Evolutionary conservation across 2,113 vertebrate genomes (phyloP).

Genomic region (Neogale vison): DNA sequence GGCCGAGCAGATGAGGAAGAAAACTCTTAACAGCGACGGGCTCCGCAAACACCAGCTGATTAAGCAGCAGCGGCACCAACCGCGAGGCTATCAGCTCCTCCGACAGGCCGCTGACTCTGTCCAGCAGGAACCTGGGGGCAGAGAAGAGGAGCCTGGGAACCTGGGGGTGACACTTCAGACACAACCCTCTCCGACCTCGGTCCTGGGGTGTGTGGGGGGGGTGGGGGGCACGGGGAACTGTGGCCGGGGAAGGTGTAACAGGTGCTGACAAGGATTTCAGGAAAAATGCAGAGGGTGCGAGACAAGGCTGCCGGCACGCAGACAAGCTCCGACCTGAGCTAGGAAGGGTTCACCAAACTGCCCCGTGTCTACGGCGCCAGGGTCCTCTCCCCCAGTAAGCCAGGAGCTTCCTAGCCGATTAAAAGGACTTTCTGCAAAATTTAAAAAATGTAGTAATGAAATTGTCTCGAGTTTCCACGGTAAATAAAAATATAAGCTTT

Average conservation of each 20-base stretch:
- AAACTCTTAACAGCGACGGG: slow-evolving; percentile 98
- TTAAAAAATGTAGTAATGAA: not conserved
- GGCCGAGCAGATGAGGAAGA: slow-evolving; percentile 95
- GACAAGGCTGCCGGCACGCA: not conserved
- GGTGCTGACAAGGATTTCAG: not conserved
- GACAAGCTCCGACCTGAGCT: not conserved
- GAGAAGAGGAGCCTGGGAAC: not conserved
- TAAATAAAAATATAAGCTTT: not conserved
- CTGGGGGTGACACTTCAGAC: accelerated
- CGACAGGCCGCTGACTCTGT: slow-evolving; percentile 92
- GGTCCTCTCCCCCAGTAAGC: not conserved
- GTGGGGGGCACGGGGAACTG: not conserved
- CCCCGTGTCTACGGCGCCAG: not conserved
- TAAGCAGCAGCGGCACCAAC: slow-evolving; percentile 95
- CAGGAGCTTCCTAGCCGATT: not conserved
- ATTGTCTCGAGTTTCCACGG: not conserved
- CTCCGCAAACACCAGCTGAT: slow-evolving; percentile 96
- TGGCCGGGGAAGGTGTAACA: not conserved
- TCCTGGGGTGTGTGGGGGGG: no score
- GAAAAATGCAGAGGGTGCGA: not conserved
- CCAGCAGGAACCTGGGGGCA: slow-evolving; percentile 91
- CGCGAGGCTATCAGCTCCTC: slow-evolving; percentile 93
- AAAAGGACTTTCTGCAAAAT: not conserved
- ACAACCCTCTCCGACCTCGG: not conserved
- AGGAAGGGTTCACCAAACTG: not conserved